Conservation (phyloP, 92 coral and sea anemone species). For the Palythoa caribaeorum region DNA sequence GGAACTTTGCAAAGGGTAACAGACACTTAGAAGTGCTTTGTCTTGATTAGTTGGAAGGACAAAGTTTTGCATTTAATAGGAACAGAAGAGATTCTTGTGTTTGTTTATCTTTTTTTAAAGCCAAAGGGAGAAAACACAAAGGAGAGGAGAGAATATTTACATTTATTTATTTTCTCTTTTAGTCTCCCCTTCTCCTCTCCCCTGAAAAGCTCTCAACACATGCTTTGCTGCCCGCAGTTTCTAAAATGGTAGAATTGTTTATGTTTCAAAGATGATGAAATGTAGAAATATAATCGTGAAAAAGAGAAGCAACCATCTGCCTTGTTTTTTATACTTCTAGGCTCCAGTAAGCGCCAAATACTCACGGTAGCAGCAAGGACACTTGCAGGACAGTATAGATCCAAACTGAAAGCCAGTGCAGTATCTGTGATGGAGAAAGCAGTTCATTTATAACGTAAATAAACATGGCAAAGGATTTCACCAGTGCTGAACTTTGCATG, state of each 20-base stretch:
- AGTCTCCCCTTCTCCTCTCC: no score
- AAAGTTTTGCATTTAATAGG: no score
- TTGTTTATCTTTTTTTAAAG: no score
- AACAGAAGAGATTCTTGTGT: no score
- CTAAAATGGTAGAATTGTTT: not conserved
- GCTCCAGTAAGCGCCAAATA: constrained; percentile 89
- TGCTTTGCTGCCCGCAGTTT: not conserved
- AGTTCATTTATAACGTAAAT: constrained; percentile 73
- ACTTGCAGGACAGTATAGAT: constrained; percentile 93
- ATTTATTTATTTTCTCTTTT: no score
- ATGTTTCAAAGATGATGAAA: not conserved
- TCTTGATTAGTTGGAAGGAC: no score
- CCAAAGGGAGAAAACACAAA: no score
- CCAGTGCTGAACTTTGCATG: not conserved
- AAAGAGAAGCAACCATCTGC: not conserved
- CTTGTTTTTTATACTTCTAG: constrained; percentile 29
- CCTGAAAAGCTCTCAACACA: not conserved
- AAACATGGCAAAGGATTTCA: not conserved
- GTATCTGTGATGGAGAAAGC: constrained; percentile 95
- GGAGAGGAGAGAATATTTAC: no score
- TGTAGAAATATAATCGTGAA: not conserved
- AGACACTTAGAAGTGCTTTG: no score
- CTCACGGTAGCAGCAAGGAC: constrained; percentile 89
- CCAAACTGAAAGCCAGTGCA: constrained; percentile 72
- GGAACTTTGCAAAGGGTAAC: no score